Evolutionary conservation across 2,888 invertebrate genomes (phyloP), one percentile per base, ranked within the genome.

Genomic region (Nemurella pictetii): DNA sequence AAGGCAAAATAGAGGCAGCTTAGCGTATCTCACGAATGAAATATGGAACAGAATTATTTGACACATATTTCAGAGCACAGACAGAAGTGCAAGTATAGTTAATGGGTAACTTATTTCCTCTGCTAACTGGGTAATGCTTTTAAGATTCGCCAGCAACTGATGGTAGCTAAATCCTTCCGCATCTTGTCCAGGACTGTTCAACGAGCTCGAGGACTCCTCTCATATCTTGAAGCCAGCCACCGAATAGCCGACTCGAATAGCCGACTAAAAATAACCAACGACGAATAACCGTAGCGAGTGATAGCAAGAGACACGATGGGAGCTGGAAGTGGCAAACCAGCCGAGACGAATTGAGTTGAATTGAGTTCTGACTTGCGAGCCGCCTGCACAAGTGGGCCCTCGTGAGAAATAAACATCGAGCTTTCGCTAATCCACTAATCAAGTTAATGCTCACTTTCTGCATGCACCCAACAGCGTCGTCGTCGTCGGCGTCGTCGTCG

Each of bases 281-380:
- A 55, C 55, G 12, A 35, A 35, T 35, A 20, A 3, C 9, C 55
- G 55, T 12, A 55, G 55, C 9, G 55, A 12, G 20, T 20, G 20
- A 55, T 55, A 20, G n/a, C 12, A 12, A 3, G 55, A 55, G 35
- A 35, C 12, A 20, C 55, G 55, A 55, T n/a, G n/a, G 12, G 55
- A 55, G 9, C 9, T 3, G 55, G 55, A 55, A 55, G 55, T 55
- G 55, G 55, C 55, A 55, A 55, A 55, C 55, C 55, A 55, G 20
- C 55, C 55, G 55, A 55, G 20, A 55, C 55, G 55, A 55, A 55
- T 55, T 55, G 75, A 75, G 75, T 75, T 75, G 36, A 36, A 36
- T 36, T 36, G 75, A 75, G 75, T 75, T 75, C 12, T 55, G 55
- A 55, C 55, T 75, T 75, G 75, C n/a, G n/a, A 75, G 75, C 75